Evolutionary conservation across 2,888 invertebrate species (phyloP).

Genomic region (Agrotis segetum): DNA sequence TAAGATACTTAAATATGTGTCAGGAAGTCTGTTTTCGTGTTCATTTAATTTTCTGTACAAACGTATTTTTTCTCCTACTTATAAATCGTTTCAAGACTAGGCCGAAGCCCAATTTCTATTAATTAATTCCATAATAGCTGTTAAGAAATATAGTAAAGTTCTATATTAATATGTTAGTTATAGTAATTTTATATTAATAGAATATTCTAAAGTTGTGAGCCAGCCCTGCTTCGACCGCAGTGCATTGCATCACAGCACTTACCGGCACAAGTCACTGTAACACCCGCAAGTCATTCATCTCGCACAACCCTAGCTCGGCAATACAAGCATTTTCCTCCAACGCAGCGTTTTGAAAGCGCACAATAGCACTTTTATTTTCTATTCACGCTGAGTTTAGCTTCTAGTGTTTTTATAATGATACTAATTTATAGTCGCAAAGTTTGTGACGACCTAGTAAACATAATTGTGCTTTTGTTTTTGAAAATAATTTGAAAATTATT

Average conservation of each 20-base stretch:
- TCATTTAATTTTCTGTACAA: too few species aligned
- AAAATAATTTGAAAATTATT: too few species aligned
- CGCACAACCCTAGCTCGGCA: conserved; percentile 37
- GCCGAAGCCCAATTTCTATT: too few species aligned
- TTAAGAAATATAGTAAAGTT: too few species aligned
- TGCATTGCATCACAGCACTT: conserved; percentile 55
- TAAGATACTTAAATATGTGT: too few species aligned
- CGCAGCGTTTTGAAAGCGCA: conserved; percentile 35
- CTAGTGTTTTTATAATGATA: conserved; percentile 30
- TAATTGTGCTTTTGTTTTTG: not conserved
- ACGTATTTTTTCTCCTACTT: too few species aligned
- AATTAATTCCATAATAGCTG: too few species aligned
- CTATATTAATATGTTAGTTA: too few species aligned
- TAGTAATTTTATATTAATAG: too few species aligned
- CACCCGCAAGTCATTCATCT: conserved; percentile 56
- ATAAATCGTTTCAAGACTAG: too few species aligned
- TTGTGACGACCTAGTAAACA: conserved; percentile 1
- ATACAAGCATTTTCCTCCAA: conserved; percentile 28
- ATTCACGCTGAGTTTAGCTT: conserved; percentile 1
- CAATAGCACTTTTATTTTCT: conserved; percentile 11
- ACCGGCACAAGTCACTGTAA: conserved; percentile 28
- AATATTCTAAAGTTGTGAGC: not conserved
- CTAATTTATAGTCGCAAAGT: conserved; percentile 14
- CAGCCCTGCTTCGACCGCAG: conserved; percentile 57
- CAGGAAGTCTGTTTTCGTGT: too few species aligned